phyloP scores from a whole-genome alignment of 2,113 vertebrate genomes.

The Pleuronectes platessa region DNA sequence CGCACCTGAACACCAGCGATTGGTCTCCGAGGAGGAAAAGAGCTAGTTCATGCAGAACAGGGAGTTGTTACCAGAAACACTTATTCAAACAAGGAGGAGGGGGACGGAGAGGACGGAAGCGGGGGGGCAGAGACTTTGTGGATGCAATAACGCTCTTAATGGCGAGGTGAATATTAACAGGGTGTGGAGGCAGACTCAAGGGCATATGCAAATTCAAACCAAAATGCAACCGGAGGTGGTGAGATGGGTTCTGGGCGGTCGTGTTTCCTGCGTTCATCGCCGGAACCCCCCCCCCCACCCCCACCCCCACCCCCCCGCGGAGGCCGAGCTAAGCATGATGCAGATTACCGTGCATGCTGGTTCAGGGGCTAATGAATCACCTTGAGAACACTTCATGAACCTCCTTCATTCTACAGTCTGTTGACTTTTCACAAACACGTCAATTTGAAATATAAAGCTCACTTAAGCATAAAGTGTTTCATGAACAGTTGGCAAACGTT shows the following conservation, averaged over 20 bases:
- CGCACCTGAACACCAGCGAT: constrained; percentile 6
- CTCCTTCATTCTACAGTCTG: constrained; percentile 50
- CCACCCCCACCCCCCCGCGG: neutral
- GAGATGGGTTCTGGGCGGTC: constrained; percentile 17
- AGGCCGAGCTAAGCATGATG: constrained; percentile 32
- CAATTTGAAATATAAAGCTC: constrained; percentile 27
- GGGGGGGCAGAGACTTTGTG: constrained; percentile 26
- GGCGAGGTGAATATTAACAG: constrained; percentile 73
- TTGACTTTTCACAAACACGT: constrained; percentile 40
- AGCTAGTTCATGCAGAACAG: constrained; percentile 61
- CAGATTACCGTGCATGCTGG: constrained; percentile 25
- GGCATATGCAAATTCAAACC: constrained; percentile 65
- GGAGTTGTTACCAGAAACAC: constrained; percentile 68
- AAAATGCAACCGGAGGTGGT: constrained; percentile 68
- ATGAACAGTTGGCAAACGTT: neutral
- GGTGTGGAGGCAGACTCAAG: constrained; percentile 67
- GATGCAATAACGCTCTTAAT: constrained; percentile 76
- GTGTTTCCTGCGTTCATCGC: neutral
- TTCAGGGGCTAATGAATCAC: constrained; percentile 41
- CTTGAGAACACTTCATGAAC: constrained; percentile 36
- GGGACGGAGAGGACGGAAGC: constrained; percentile 12
- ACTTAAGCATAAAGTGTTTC: constrained; percentile 5
- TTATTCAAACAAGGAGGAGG: constrained; percentile 53
- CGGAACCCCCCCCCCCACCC: neutral
- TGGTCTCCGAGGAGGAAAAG: constrained; percentile 58